Evolutionary conservation across 2,797 vertebrate species (phyloP), one percentile per base, ranked within the genome.

Genomic region (Takifugu ocellatus): DNA sequence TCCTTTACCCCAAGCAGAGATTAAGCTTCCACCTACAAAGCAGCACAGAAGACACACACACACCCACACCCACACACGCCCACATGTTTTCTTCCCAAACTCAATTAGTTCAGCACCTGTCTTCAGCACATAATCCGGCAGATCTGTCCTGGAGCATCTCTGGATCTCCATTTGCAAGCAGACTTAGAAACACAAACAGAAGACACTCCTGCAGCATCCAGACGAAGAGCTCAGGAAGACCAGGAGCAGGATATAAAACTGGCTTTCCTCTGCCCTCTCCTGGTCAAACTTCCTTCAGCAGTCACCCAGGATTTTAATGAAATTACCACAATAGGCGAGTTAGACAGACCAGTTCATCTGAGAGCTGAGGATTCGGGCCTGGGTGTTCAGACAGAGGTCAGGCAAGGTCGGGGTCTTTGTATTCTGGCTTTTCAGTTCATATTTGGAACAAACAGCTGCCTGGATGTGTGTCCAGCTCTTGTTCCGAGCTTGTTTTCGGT

Each of bases 211-310:
- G 27, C 27, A 29, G 27, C 8, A 7, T 29, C 27, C 27, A 29
- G 27, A 29, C 1, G 27, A 1, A 29, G 27, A 29, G 27, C 25
- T 5, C n/a, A 25, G 15, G 52, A 45, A n/a, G 25, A n/a, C 11
- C 36, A 6, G 27, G 10, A 5, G 42, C 2, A 33, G 25, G 0
- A 29, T 62, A 63, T 21, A 36, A 57, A 63, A 5, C n/a, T 55
- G 33, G 57, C 24, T 27, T 58, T 55, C 49, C 3, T 70, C 75
- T 82, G 84, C 86, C 83, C 71, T 54, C 86, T 76, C 53, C 59
- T 85, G 86, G 83, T 54, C 36, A 39, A 14, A 39, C 36, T 11
- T 29, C 27, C 27, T 29, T 29, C 27, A 29, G 7, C 27, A 29
- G 2, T 4, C 27, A 29, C 27, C 27, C 27, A 29, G 27, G 27